Evolutionary conservation across 2,888 invertebrate genomes (phyloP), one percentile per base, ranked within the genome.

Genomic region (Glyphotaelius pellucidus): DNA sequence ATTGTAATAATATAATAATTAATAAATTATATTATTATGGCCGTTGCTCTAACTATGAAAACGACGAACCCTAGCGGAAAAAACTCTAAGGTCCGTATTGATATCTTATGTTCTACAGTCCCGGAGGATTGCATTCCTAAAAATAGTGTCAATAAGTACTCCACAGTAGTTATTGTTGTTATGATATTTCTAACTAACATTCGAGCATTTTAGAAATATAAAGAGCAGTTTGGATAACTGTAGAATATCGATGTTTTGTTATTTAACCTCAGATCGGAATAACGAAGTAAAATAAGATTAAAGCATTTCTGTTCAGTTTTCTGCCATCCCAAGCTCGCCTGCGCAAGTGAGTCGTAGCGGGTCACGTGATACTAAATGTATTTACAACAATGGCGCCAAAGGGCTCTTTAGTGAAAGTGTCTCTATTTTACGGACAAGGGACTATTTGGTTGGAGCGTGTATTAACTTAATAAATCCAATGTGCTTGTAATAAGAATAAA

Each of bases 321-420:
- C 52, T 84, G 90, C 84, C 91, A 80, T 86, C 84, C 35, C 47
- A 80, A 38, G 80, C 89, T 91, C 92, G 96, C 95, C 96, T 95
- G 96, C 96, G 96, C 96, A 96, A 96, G 90, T 91, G 90, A 92
- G 87, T 92, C 90, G 92, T 92, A 90, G 96, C 96, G 95, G 95
- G 96, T 96, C 96, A 96, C 96, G 96, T 96, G 96, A 96, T 95
- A 95, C 94, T 47, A 95, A 95, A 95, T 95, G 94, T 95, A 95
- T 95, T 95, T 95, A 95, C 95, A 96, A 96, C 96, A 96, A 96
- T 96, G 96, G 96, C 96, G 96, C 96, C 96, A 96, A 96, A 96
- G 93, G 94, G 92, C 93, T 91, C 94, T 93, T 93, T 94, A 91
- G 93, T 94, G 90, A 90, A 90, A 91, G 91, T 90, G 86, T 90